These are phyloP conservation scores for Platalea minor DNA, from an alignment of 2,797 vertebrate species.

Conservation along the genomic window DNA sequence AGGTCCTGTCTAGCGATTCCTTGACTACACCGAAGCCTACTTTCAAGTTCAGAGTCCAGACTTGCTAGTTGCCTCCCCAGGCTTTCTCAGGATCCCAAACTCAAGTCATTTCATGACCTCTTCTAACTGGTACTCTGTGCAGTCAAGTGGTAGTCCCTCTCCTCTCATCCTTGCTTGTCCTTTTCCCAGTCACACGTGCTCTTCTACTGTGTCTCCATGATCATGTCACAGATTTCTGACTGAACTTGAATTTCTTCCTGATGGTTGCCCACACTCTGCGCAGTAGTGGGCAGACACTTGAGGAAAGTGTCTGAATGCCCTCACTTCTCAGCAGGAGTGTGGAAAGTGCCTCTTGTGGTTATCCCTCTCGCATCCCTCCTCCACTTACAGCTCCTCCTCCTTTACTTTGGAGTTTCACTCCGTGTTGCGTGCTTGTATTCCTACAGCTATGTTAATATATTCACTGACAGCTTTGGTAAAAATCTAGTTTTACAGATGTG, in stretches of 20 bases:
- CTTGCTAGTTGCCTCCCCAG: neutral
- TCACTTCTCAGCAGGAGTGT: neutral
- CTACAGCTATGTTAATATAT: neutral
- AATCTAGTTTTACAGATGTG: neutral
- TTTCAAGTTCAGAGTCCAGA: neutral
- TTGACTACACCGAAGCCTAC: rapidly evolving
- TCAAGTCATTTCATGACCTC: neutral
- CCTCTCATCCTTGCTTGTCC: neutral
- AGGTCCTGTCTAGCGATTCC: neutral
- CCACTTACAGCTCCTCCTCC: neutral
- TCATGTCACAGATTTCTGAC: neutral
- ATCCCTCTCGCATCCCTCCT: neutral
- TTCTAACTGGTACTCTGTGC: neutral
- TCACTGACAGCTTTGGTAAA: neutral
- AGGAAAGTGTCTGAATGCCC: neutral
- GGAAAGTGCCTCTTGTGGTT: neutral
- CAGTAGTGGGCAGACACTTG: neutral
- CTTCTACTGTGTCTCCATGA: neutral
- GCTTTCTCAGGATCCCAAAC: neutral
- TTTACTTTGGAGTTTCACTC: neutral
- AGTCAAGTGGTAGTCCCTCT: neutral
- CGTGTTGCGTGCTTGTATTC: neutral
- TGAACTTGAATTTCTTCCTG: neutral
- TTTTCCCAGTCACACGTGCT: neutral
- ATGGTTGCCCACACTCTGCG: neutral